Conservation (phyloP, 2,888 invertebrate genomes). For the Oegoconia quadripuncta region DNA sequence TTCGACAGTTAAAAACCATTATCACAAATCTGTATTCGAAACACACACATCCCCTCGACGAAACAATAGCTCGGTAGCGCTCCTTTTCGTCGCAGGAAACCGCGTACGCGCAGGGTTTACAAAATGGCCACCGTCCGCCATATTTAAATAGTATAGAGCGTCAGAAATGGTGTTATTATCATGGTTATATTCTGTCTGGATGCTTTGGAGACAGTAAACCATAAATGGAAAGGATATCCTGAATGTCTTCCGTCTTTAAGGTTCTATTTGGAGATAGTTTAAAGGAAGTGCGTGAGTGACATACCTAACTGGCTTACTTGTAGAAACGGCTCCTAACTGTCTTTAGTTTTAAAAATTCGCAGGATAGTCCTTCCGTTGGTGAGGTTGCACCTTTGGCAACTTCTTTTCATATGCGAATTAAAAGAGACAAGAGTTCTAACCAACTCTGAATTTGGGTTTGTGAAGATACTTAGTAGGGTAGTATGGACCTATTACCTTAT, state of each 20-base stretch:
- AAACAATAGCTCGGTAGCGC: slow-evolving; percentile 72
- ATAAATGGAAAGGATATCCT: slow-evolving; percentile 71
- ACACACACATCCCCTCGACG: slow-evolving; percentile 66
- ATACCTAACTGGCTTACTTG: slow-evolving; percentile 20
- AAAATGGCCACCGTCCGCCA: slow-evolving; percentile 40
- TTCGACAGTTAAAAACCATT: slow-evolving; percentile 52
- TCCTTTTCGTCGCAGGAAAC: slow-evolving; percentile 72
- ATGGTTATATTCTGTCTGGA: slow-evolving; percentile 49
- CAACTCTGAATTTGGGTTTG: too few species aligned
- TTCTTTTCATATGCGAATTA: too few species aligned
- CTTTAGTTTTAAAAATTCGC: slow-evolving; percentile 1
- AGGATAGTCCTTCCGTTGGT: background rate
- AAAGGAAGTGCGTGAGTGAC: slow-evolving; percentile 47
- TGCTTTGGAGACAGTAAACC: slow-evolving; percentile 61
- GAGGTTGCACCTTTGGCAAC: too few species aligned
- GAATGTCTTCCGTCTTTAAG: slow-evolving; percentile 49
- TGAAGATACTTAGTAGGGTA: too few species aligned
- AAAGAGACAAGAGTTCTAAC: too few species aligned
- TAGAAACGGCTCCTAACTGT: slow-evolving; percentile 1
- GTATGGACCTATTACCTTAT: too few species aligned
- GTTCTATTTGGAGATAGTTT: slow-evolving; percentile 34
- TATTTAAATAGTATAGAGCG: slow-evolving; percentile 2
- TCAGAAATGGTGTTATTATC: slow-evolving; percentile 49
- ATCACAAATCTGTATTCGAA: slow-evolving; percentile 49
- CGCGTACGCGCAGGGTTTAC: slow-evolving; percentile 63